A percentile compares a stretch with the other conserved stretches of the same genome.
These are phyloP conservation scores for Apolygus lucorum DNA, from an alignment of 1,140 invertebrate species.

Conservation along the genomic window DNA sequence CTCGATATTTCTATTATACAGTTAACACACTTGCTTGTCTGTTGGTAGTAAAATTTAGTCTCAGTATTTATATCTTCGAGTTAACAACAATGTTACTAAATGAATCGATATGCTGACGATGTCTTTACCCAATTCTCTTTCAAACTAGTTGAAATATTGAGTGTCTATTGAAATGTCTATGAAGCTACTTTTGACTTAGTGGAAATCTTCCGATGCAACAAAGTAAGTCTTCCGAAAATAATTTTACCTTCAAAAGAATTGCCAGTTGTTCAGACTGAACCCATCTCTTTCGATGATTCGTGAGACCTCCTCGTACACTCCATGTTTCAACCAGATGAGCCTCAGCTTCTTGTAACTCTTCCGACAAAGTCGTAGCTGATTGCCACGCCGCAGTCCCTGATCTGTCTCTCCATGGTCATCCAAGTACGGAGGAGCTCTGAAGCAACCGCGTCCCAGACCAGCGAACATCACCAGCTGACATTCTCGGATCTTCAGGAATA, in stretches of 20 bases:
- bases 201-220: no score
- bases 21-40: no score
- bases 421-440: conserved; percentile 84
- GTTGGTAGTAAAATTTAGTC: no score
- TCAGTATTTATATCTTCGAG: no score
- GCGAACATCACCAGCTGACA: conserved; percentile 70
- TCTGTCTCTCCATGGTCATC: conserved; percentile 98
- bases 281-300: conserved; percentile 67
- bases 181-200: no score
- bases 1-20: no score
- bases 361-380: conserved; percentile 72
- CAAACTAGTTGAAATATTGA: no score
- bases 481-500: conserved; percentile 89
- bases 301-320: conserved; percentile 84
- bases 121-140: no score
- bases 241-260: conserved; percentile 61
- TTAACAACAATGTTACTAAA: no score
- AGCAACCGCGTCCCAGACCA: conserved; percentile 65
- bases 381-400: conserved; percentile 83
- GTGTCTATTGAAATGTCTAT: no score
- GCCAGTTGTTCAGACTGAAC: conserved; percentile 69
- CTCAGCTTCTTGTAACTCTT: conserved; percentile 67
- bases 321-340: conserved; percentile 85
- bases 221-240: no score
- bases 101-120: no score